These are phyloP conservation scores for Pituophis catenifer DNA, from an alignment of 2,113 vertebrate genomes.

Conservation along the genomic window DNA sequence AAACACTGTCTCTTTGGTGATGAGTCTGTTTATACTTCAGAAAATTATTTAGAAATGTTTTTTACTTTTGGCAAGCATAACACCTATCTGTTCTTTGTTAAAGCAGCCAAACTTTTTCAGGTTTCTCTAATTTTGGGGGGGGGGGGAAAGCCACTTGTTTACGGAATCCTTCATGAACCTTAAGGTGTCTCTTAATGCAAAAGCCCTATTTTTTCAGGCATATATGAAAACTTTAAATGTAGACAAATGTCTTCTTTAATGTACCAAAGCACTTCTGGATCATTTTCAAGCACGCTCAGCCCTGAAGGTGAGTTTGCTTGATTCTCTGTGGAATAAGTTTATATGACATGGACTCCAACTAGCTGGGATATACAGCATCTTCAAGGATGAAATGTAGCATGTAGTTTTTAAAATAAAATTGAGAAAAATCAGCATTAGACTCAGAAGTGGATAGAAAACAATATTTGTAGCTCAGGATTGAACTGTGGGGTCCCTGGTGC, in stretches of 20 bases:
- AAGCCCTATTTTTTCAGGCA: neutral
- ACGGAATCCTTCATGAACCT: neutral
- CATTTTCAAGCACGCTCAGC: neutral
- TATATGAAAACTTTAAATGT: neutral
- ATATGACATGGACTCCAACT: neutral
- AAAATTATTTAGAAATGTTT: neutral
- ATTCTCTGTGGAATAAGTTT: neutral
- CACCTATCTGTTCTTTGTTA: neutral
- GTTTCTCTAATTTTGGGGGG: neutral
- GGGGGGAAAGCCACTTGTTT: neutral
- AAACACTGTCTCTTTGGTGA: neutral
- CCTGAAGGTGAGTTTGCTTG: neutral
- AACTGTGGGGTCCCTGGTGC: too few relatives aligned
- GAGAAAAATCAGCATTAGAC: neutral
- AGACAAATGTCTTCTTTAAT: neutral
- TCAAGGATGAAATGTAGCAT: neutral
- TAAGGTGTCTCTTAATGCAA: neutral
- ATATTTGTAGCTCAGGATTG: neutral
- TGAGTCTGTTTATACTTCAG: neutral
- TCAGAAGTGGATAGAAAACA: neutral
- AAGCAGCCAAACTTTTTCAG: neutral
- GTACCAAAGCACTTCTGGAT: neutral
- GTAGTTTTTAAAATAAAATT: neutral
- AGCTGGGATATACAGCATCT: neutral
- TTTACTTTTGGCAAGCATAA: neutral